These are phyloP conservation scores for Anthonomus grandis DNA, from an alignment of 1,140 invertebrate genomes.

Conservation along the genomic window DNA sequence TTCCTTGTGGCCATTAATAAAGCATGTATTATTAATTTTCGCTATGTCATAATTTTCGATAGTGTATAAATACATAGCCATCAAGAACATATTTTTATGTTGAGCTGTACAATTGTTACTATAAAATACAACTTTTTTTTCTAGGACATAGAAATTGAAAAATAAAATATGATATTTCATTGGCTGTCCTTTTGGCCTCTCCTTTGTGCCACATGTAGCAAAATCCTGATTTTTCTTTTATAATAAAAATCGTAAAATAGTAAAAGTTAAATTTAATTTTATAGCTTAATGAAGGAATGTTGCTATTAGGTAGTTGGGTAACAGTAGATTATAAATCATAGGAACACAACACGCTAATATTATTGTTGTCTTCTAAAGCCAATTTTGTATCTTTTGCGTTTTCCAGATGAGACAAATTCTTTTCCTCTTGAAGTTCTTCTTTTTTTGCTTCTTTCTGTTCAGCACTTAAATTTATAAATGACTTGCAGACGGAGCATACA, in stretches of 20 bases:
- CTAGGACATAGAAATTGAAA: constrained; percentile 7
- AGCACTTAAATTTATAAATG: constrained; percentile 36
- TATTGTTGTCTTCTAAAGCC: too few species aligned
- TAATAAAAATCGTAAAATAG: constrained; percentile 49
- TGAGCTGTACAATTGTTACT: constrained; percentile 48
- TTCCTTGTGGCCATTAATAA: constrained; percentile 47
- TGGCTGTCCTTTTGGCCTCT: too few species aligned
- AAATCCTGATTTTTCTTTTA: constrained; percentile 35
- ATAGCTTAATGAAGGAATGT: too few species aligned
- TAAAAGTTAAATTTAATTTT: constrained; percentile 48
- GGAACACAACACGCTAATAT: too few species aligned
- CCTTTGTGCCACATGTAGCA: constrained; percentile 51
- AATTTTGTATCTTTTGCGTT: too few species aligned
- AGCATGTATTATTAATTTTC: constrained; percentile 25
- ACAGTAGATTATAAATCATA: too few species aligned
- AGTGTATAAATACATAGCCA: constrained; percentile 41
- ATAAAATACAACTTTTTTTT: constrained; percentile 19
- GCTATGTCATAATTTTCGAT: constrained; percentile 25
- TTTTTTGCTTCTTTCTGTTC: constrained; percentile 37
- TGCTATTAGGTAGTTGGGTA: too few species aligned
- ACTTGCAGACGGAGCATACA: constrained; percentile 44
- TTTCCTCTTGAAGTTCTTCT: constrained; percentile 31
- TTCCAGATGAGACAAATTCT: constrained; percentile 33
- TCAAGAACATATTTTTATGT: constrained; percentile 47
- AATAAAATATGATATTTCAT: constrained; percentile 31